phyloP scores from a whole-genome alignment of 1,140 invertebrate genomes.

The Drosophila parvula region DNA sequence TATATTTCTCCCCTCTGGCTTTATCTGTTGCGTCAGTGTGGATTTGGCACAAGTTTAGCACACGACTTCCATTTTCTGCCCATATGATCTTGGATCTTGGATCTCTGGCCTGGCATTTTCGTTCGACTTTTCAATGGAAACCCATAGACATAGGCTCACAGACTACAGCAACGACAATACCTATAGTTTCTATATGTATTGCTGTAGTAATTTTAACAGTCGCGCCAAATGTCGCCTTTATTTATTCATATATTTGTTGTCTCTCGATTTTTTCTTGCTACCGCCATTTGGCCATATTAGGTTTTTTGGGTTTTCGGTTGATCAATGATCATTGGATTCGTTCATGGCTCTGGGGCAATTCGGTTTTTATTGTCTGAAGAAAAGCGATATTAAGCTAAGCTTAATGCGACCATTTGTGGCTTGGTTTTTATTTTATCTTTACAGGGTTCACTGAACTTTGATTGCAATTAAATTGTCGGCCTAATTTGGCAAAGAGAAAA shows the following conservation, averaged over 20 bases:
- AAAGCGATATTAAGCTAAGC: slow-evolving; percentile 52
- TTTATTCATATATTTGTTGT: slow-evolving; percentile 39
- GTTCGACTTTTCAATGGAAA: slow-evolving; percentile 46
- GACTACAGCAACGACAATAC: slow-evolving; percentile 11
- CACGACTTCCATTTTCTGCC: slow-evolving; percentile 29
- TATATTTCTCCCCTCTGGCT: slow-evolving; percentile 1
- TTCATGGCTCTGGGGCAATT: slow-evolving; percentile 33
- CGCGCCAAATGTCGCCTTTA: slow-evolving; percentile 52
- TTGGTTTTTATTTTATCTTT: slow-evolving; percentile 27
- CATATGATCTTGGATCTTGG: slow-evolving; percentile 48
- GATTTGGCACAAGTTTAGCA: slow-evolving; percentile 57
- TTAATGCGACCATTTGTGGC: slow-evolving; percentile 37
- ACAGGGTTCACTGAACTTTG: slow-evolving; percentile 42
- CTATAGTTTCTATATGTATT: slow-evolving; percentile 13
- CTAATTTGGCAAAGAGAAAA: slow-evolving; percentile 5
- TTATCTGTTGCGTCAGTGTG: slow-evolving; percentile 39
- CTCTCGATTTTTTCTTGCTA: slow-evolving; percentile 1
- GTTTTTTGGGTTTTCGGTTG: slow-evolving; percentile 21
- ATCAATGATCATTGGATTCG: slow-evolving; percentile 46
- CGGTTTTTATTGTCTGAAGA: slow-evolving; percentile 34
- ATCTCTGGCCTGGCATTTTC: slow-evolving; percentile 37
- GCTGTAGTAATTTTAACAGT: slow-evolving; percentile 24
- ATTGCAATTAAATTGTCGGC: slow-evolving; percentile 23
- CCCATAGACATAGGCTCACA: slow-evolving; percentile 10
- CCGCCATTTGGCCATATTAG: slow-evolving; percentile 45